phyloP scores from a whole-genome alignment of 2,113 vertebrate species.

The Pundamilia nyererei region DNA sequence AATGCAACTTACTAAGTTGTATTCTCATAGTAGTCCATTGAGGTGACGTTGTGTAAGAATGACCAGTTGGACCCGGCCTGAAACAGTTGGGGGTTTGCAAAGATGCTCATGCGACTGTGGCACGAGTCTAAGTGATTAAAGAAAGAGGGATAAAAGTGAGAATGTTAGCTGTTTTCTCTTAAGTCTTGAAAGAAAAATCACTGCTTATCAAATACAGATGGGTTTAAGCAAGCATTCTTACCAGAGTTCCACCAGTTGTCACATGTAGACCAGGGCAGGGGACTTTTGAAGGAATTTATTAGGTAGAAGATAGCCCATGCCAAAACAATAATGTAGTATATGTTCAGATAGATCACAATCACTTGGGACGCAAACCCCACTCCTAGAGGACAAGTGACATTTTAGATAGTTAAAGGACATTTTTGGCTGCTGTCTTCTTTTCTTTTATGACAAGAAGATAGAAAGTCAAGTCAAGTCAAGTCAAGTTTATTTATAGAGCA shows the following conservation, averaged over 20 bases:
- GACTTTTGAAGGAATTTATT: slow-evolving; percentile 77
- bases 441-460: background rate
- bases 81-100: slow-evolving; percentile 18
- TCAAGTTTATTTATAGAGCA: too few species aligned
- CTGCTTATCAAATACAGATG: background rate
- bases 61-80: slow-evolving; percentile 25
- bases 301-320: slow-evolving; percentile 90
- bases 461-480: background rate
- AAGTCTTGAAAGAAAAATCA: rapidly evolving
- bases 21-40: background rate
- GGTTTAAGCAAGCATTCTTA: slow-evolving; percentile 27
- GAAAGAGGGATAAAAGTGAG: background rate
- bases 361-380: slow-evolving; percentile 84
- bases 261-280: slow-evolving; percentile 87
- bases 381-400: slow-evolving; percentile 62
- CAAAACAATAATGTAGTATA: slow-evolving; percentile 89
- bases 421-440: background rate
- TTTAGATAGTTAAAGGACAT: background rate
- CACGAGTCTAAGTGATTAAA: background rate
- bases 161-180: background rate
- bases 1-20: slow-evolving; percentile 5
- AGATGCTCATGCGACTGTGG: background rate
- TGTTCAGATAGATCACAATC: slow-evolving; percentile 80
- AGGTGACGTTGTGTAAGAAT: slow-evolving; percentile 28
- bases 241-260: slow-evolving; percentile 87